Evolutionary conservation across 2,113 vertebrate species (phyloP).

Genomic region (Amia ocellicauda): DNA sequence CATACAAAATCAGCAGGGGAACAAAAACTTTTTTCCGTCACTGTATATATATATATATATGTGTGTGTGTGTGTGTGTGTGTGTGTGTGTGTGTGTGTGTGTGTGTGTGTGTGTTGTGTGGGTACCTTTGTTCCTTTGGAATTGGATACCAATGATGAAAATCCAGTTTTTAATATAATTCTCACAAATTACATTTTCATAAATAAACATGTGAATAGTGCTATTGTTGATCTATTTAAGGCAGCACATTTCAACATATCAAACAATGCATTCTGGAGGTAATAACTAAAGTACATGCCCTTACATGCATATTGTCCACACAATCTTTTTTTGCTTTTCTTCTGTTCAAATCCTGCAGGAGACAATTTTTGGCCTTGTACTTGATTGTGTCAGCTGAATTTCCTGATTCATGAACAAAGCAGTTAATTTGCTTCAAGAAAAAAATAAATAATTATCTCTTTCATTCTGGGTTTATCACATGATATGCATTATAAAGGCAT

Average conservation of each 20-base stretch:
- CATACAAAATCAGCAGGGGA: too few relatives aligned
- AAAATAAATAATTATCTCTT: constrained; percentile 11
- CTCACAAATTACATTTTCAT: too few relatives aligned
- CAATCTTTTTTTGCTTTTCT: not conserved
- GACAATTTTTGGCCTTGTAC: constrained; percentile 4
- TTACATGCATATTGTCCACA: not conserved
- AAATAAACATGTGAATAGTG: too few relatives aligned
- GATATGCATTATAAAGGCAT: constrained; percentile 1
- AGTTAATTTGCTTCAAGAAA: not conserved
- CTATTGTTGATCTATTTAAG: too few relatives aligned
- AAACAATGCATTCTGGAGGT: too few relatives aligned
- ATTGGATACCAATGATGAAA: too few relatives aligned
- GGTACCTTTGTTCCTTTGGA: too few relatives aligned
- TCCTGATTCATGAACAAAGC: constrained; percentile 6
- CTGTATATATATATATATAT: too few relatives aligned
- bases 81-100: constrained; percentile 2
- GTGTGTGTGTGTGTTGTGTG: not conserved
- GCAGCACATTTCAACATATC: too few relatives aligned
- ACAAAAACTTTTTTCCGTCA: too few relatives aligned
- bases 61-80: constrained; percentile 4
- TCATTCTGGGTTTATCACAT: constrained; percentile 7
- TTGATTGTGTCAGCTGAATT: constrained; percentile 16
- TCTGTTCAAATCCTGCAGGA: not conserved
- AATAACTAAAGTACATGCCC: not conserved
- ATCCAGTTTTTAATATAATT: too few relatives aligned